Evolutionary conservation across 2,113 vertebrate species (phyloP), one percentile per base, ranked within the genome.

Genomic region (Albula glossodonta): DNA sequence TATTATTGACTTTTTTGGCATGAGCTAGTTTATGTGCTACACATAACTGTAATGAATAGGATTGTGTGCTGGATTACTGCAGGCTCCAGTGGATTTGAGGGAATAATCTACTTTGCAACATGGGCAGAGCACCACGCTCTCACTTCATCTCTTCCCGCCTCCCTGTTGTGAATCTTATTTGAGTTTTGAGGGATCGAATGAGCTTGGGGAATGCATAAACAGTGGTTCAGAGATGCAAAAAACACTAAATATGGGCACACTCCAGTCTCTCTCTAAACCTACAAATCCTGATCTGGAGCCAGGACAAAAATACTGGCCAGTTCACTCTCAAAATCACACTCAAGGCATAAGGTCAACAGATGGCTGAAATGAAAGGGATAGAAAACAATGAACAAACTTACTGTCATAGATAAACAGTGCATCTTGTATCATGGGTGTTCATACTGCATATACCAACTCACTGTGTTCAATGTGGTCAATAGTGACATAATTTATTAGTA

Each of bases 41-140:
- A 51, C 53, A 50, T 63, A 83, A 80, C 48, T 79, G 81, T 57
- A 77, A 83, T 85, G 77, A 81, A 66, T 51, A 83, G 80, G 81
- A 87, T 88, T 86, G 57, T 22, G 19, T 50, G 51, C 48, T 60
- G 82, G 87, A 88, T 87, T 88, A 86, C 50, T 9, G 22, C 53
- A 80, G 31, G 41, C 57, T 86, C 70, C 66, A 13, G 84, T 84
- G 86, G 70, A 84, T 88, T 86, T 82, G 56, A 83, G 83, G 83
- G 17, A 84, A 84, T 80, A 88, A 90, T 88, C 84, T 88, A 49
- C 89, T 90, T 81, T 83, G 31, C 52, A 41, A 87, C 48, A 80
- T 51, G 56, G 80, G 78, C 49, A 74, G n/a, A 85, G 52, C 52
- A 60, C 52, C 57, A 84, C 80, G 48, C 51, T n/a, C 53, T 57